These are phyloP conservation scores for Trissolcus brochymenae DNA, from an alignment of 2,888 invertebrate species.

Conservation along the genomic window DNA sequence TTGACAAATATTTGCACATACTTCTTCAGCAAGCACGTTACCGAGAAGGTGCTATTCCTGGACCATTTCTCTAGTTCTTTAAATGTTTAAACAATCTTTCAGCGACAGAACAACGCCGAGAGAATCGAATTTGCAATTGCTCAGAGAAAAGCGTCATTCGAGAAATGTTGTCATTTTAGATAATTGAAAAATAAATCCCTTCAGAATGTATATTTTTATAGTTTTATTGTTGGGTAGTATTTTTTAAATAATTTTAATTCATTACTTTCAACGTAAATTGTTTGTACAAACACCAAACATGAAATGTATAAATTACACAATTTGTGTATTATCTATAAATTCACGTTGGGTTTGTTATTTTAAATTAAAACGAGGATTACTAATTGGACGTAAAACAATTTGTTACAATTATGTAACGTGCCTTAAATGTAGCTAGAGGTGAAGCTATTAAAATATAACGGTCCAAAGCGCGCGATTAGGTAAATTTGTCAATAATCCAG, in stretches of 20 bases:
- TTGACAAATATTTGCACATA: slow-evolving; percentile 52
- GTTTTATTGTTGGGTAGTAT: too few species aligned
- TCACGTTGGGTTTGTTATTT: too few species aligned
- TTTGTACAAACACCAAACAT: too few species aligned
- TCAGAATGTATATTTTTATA: too few species aligned
- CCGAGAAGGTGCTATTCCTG: slow-evolving; percentile 41
- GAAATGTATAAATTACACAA: too few species aligned
- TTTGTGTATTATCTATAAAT: too few species aligned
- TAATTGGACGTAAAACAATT: slow-evolving; percentile 12
- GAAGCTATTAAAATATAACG: slow-evolving; percentile 53
- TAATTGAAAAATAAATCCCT: neutral
- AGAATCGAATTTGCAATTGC: too few species aligned
- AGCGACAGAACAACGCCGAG: too few species aligned
- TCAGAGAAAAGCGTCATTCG: too few species aligned
- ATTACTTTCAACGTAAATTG: too few species aligned
- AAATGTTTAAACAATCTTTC: neutral
- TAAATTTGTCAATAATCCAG: slow-evolving; percentile 52
- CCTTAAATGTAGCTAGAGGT: slow-evolving; percentile 45
- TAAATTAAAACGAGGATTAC: slow-evolving; percentile 18
- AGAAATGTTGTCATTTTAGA: too few species aligned
- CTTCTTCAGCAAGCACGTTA: slow-evolving; percentile 31
- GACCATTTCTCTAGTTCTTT: slow-evolving; percentile 41
- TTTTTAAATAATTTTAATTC: too few species aligned
- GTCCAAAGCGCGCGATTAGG: slow-evolving; percentile 48
- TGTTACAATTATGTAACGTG: slow-evolving; percentile 27